A percentile compares a stretch with the other conserved stretches of the same genome.
These are phyloP conservation scores for Salarias fasciatus DNA, from an alignment of 2,797 vertebrate species.

Conservation along the genomic window DNA sequence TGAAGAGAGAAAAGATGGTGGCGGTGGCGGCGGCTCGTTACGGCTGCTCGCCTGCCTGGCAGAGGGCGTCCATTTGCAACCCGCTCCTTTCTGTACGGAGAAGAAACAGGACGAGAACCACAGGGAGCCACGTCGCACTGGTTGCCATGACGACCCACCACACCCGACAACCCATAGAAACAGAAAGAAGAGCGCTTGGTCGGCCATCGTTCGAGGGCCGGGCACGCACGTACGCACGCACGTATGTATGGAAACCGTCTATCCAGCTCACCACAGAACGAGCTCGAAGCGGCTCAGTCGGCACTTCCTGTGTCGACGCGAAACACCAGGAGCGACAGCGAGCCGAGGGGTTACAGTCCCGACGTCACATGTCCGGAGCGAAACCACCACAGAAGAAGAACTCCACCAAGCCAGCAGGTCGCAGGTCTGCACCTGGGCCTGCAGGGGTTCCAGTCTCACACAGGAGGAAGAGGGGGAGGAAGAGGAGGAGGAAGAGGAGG, in stretches of 20 bases:
- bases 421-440: conserved; percentile 40
- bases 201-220: conserved; percentile 68
- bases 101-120: conserved; percentile 57
- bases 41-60: conserved; percentile 29
- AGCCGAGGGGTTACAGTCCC: conserved; percentile 75
- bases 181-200: conserved; percentile 46
- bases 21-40: conserved; percentile 27
- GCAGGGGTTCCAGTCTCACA: conserved; percentile 48
- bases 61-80: conserved; percentile 50
- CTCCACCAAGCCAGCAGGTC: conserved; percentile 36
- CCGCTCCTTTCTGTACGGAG: conserved; percentile 44
- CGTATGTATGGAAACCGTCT: conserved; percentile 72
- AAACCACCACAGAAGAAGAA: conserved; percentile 57
- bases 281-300: conserved; percentile 70
- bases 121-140: conserved; percentile 61
- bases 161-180: conserved; percentile 71
- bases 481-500: conserved; percentile 24
- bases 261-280: conserved; percentile 71
- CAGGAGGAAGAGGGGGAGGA: neutral
- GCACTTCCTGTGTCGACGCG: conserved; percentile 76
- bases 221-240: conserved; percentile 30
- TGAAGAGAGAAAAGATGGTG: conserved; percentile 21
- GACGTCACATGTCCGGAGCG: conserved; percentile 68
- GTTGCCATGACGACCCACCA: conserved; percentile 83
- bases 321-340: conserved; percentile 66